These are phyloP conservation scores for Scaptomyza polygonia DNA, from an alignment of 2,888 invertebrate species.

Conservation along the genomic window DNA sequence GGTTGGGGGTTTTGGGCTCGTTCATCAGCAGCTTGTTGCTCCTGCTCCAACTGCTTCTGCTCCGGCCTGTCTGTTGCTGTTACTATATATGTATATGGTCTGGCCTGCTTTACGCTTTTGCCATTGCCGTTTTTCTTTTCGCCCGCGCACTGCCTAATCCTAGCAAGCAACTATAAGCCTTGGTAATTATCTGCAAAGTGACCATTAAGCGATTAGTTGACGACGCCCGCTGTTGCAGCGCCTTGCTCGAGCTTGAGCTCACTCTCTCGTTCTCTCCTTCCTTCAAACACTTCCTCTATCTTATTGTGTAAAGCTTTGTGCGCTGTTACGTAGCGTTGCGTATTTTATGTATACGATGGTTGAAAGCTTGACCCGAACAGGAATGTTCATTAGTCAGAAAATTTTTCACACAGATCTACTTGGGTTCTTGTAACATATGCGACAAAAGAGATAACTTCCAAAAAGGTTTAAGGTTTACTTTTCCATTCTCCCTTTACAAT, in stretches of 20 bases:
- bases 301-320: conserved; percentile 16
- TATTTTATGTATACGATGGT: conserved; percentile 7
- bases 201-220: conserved; percentile 82
- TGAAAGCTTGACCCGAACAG: conserved; percentile 10
- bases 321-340: conserved; percentile 11
- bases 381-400: too few relatives aligned
- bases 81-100: conserved; percentile 4
- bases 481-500: too few relatives aligned
- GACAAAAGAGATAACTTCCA: too few relatives aligned
- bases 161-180: conserved; percentile 79
- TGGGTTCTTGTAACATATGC: too few relatives aligned
- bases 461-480: too few relatives aligned
- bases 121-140: conserved; percentile 50
- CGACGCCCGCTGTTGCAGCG: conserved; percentile 36
- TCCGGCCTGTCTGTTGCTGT: conserved; percentile 14
- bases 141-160: conserved; percentile 64
- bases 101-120: conserved; percentile 24
- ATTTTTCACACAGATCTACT: too few relatives aligned
- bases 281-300: background rate
- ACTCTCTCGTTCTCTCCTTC: background rate
- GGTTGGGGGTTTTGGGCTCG: too few relatives aligned
- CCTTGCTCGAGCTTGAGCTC: conserved; percentile 19
- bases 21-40: conserved; percentile 64
- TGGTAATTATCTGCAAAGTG: conserved; percentile 83
- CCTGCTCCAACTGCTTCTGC: background rate